These are phyloP conservation scores for Toxotes chatareus DNA, from an alignment of 2,113 vertebrate species.

Conservation along the genomic window DNA sequence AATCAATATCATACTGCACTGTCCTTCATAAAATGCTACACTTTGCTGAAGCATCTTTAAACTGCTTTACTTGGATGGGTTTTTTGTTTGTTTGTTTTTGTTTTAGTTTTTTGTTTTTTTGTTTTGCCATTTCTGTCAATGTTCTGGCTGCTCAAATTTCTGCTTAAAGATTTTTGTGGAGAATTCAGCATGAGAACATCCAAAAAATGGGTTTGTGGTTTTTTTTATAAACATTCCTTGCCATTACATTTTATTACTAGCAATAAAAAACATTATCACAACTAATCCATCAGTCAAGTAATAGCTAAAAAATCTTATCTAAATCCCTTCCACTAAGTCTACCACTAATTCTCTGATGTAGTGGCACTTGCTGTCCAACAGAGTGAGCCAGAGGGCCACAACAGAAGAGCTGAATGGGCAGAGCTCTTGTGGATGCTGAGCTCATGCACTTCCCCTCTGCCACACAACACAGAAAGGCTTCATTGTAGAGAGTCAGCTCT, in stretches of 20 bases:
- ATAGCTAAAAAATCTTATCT: conserved; percentile 25
- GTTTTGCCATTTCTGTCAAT: not conserved
- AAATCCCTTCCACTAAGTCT: conserved; percentile 13
- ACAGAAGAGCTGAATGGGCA: conserved; percentile 2
- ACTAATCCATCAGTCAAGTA: conserved; percentile 18
- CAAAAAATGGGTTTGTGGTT: not conserved
- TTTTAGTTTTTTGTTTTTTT: too few species aligned
- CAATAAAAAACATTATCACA: conserved; percentile 13
- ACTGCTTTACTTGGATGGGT: not conserved
- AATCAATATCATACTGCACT: not conserved
- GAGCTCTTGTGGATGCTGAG: conserved; percentile 46
- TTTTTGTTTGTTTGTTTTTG: too few species aligned
- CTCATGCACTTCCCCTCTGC: conserved; percentile 46
- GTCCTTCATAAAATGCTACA: not conserved
- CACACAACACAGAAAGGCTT: conserved; percentile 59
- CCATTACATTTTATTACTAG: not conserved
- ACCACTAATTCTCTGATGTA: conserved; percentile 28
- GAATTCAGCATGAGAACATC: not conserved
- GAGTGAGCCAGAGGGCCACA: conserved; percentile 60
- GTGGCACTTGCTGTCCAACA: conserved; percentile 52
- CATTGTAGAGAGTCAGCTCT: conserved; percentile 65
- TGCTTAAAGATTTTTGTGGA: not conserved
- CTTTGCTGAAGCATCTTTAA: not conserved
- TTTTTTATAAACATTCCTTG: not conserved
- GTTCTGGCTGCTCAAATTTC: not conserved